A percentile compares a stretch with the other conserved stretches of the same genome.
These are phyloP conservation scores for Patiria pectinifera DNA, from an alignment of 53 echinoderm and acorn worm genomes.

Conservation along the genomic window DNA sequence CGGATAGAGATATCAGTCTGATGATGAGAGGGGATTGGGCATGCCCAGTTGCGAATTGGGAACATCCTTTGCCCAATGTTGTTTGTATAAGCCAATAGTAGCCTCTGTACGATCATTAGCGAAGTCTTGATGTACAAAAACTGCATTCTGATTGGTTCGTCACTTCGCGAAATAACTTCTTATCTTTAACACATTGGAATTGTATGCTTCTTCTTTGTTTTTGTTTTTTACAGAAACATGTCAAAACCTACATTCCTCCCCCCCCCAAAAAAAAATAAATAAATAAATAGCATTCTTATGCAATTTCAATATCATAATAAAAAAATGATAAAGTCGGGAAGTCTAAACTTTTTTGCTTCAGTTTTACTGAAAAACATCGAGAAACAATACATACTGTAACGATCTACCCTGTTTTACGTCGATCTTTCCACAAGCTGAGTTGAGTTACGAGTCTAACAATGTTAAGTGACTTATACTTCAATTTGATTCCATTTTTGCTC, in stretches of 20 bases:
- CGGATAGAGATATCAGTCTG: background rate
- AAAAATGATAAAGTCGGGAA: too few relatives aligned
- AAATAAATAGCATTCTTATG: too few relatives aligned
- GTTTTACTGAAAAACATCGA: background rate
- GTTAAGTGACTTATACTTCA: conserved; percentile 11
- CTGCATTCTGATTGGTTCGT: too few relatives aligned
- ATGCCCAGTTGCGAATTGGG: background rate
- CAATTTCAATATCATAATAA: too few relatives aligned
- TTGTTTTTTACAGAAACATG: too few relatives aligned
- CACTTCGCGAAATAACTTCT: too few relatives aligned
- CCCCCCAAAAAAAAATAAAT: too few relatives aligned
- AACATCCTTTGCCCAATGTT: background rate
- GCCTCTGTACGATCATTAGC: background rate
- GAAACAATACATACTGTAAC: background rate
- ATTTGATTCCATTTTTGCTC: background rate
- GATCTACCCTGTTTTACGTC: background rate
- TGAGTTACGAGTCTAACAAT: background rate
- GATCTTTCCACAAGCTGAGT: background rate
- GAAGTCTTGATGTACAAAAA: too few relatives aligned
- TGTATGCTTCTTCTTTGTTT: too few relatives aligned
- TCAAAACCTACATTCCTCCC: too few relatives aligned
- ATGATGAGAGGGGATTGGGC: background rate
- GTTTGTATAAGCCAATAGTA: background rate
- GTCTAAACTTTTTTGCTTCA: background rate
- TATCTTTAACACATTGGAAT: too few relatives aligned